phyloP scores from a whole-genome alignment of 2,113 vertebrate genomes.

The Bombycilla garrulus region DNA sequence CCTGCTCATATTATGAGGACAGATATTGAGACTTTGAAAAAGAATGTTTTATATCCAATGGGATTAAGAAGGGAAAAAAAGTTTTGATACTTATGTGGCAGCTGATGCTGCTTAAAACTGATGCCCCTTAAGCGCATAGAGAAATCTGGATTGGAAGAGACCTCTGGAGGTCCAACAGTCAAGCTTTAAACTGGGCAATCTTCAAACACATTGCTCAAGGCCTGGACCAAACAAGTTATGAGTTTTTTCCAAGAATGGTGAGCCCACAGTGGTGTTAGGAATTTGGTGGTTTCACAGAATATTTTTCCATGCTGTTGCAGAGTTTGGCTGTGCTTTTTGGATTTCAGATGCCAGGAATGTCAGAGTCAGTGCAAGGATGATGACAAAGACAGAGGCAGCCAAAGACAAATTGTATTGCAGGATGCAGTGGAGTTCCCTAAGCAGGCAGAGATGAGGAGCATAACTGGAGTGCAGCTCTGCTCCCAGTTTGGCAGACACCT shows the following conservation, averaged over 20 bases:
- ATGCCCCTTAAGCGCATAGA: not conserved
- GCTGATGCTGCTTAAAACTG: not conserved
- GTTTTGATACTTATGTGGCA: not conserved
- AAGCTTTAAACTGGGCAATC: not conserved
- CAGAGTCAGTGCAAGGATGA: not conserved
- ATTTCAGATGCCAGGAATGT: not conserved
- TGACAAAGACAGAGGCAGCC: not conserved
- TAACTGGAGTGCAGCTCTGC: not conserved
- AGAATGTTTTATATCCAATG: not conserved
- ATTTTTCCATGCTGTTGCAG: not conserved
- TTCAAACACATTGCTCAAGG: not conserved
- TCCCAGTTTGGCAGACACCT: not conserved
- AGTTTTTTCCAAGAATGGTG: not conserved
- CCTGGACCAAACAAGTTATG: not conserved
- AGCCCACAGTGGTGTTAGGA: not conserved
- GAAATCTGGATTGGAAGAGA: not conserved
- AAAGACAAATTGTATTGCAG: not conserved
- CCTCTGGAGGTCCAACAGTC: not conserved
- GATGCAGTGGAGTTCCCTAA: not conserved
- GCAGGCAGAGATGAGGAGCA: not conserved
- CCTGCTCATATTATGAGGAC: not conserved
- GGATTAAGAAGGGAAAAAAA: not conserved
- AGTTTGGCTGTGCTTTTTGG: not conserved
- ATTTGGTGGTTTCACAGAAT: not conserved
- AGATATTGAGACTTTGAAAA: not conserved